phyloP scores from a whole-genome alignment of 2,888 invertebrate species.

The Buathra laborator region DNA sequence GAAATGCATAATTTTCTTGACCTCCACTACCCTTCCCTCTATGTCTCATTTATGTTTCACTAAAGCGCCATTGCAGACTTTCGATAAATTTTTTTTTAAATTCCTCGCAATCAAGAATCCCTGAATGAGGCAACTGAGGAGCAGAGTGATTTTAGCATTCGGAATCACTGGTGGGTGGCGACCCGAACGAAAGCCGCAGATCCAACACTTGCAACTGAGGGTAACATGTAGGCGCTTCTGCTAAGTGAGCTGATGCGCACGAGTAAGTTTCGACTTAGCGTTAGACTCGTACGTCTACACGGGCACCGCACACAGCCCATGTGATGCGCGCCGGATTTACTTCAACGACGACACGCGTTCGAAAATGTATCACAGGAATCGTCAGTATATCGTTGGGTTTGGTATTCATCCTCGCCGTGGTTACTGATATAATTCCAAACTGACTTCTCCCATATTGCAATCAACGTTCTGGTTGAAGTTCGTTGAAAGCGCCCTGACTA shows the following conservation, averaged over 20 bases:
- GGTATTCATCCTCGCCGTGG: neutral
- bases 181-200: conserved; percentile 45
- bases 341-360: neutral
- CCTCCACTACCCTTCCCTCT: neutral
- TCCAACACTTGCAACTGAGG: conserved; percentile 15
- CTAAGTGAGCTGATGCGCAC: conserved; percentile 22
- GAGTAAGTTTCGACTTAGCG: conserved; percentile 13
- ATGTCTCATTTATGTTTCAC: neutral
- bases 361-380: neutral
- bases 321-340: neutral
- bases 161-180: conserved; percentile 33
- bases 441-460: neutral
- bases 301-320: neutral
- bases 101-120: conserved; percentile 10
- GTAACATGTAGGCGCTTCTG: neutral
- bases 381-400: neutral
- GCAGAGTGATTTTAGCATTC: conserved; percentile 39
- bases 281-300: neutral
- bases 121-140: neutral
- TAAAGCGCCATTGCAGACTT: neutral
- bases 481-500: neutral
- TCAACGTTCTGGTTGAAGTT: neutral
- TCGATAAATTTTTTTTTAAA: conserved; percentile 10
- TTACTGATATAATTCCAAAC: neutral
- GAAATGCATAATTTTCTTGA: neutral